Evolutionary conservation across 2,888 invertebrate species (phyloP).

Genomic region (Spilosoma lubricipeda): DNA sequence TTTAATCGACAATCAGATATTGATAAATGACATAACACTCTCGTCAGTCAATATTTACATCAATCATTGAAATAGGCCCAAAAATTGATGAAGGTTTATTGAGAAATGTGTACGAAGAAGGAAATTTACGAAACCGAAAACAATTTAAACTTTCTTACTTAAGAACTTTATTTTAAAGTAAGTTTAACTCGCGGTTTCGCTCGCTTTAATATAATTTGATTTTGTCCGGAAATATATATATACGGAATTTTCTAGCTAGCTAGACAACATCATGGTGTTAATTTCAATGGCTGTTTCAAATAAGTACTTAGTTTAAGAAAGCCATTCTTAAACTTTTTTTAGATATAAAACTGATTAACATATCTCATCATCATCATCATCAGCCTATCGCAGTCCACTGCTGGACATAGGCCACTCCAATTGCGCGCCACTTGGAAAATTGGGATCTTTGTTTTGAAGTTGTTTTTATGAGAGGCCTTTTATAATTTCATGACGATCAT

Average conservation of each 20-base stretch:
- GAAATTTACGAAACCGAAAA: neutral
- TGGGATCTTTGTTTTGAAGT: neutral
- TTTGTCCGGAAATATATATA: too few relatives aligned
- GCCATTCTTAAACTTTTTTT: neutral
- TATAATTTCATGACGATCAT: neutral
- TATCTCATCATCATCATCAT: too few relatives aligned
- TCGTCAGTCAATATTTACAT: neutral
- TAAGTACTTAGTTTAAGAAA: neutral
- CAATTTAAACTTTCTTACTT: neutral
- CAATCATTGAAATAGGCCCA: conserved; percentile 4
- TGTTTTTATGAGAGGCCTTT: neutral
- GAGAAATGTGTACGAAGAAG: neutral
- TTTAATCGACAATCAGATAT: neutral
- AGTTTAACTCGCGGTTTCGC: neutral
- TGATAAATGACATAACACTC: neutral
- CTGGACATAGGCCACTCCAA: too few relatives aligned
- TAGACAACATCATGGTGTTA: neutral
- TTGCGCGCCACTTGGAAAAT: too few relatives aligned
- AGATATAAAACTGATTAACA: neutral
- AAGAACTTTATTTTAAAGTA: neutral
- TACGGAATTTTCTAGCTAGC: too few relatives aligned
- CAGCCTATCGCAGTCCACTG: too few relatives aligned
- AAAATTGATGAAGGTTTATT: conserved; percentile 18
- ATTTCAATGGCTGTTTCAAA: neutral
- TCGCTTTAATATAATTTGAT: conserved; percentile 6